Conservation (phyloP, 2,113 vertebrate species). For the Cisticola juncidis region DNA sequence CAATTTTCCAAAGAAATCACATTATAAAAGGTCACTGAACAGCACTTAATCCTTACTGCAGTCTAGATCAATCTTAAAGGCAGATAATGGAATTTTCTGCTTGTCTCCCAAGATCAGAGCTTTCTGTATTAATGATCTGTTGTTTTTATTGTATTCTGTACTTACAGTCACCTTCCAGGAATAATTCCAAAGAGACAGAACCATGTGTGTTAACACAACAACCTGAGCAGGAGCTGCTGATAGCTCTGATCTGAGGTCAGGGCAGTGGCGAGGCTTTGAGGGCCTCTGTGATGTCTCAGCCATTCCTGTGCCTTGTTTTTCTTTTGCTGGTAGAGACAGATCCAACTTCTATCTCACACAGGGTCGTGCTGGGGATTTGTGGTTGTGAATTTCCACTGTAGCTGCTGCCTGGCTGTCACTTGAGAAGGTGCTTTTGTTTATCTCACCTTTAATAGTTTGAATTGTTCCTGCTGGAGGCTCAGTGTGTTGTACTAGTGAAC, state of each 20-base stretch:
- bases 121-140: neutral
- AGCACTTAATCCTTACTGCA: neutral
- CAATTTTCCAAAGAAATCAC: neutral
- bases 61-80: neutral
- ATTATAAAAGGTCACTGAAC: neutral
- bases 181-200: neutral
- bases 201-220: neutral
- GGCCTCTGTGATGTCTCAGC: neutral
- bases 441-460: neutral
- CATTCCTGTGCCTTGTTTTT: neutral
- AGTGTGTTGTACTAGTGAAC: neutral
- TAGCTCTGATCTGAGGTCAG: neutral
- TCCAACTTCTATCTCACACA: neutral
- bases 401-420: neutral
- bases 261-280: neutral
- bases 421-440: neutral
- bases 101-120: neutral
- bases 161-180: neutral
- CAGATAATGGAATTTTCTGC: neutral
- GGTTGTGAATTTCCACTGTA: neutral
- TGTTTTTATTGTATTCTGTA: neutral
- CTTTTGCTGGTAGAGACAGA: neutral
- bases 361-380: neutral
- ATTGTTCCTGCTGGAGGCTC: neutral
- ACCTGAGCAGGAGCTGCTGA: neutral